Evolutionary conservation across 2,113 vertebrate genomes (phyloP), one percentile per base, ranked within the genome.

Genomic region (Calidris pugnax): DNA sequence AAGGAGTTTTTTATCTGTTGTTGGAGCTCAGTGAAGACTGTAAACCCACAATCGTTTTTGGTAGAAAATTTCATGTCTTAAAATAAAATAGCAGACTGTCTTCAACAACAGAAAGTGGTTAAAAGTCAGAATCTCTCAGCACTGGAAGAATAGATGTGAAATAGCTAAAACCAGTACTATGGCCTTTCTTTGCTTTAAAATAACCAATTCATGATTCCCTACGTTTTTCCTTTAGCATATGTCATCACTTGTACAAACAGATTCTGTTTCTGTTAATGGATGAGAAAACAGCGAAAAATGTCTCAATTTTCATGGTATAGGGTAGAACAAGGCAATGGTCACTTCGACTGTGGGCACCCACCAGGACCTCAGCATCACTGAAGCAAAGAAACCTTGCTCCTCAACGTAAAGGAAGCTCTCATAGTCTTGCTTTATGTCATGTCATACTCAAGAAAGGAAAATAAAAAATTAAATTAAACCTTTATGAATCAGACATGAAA

Each of bases 351-450:
- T 74, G 68, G 39, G 48, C 6, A 28, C n/a, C 33, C 26, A n/a
- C 11, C 0, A 0, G 30, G 30, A 11, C 51, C 33, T 85, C 2
- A 1, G 57, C 3, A 4, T 62, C n/a, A 21, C 15, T 14, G 57
- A 85, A 83, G 57, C 10, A 68, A 55, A 43, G 60, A 91, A 85
- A 62, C 10, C 6, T 79, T 63, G 13, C 30, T 67, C 41, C 48
- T 87, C 37, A 53, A 2, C 10, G 12, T 50, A 48, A 81, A 86
- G 56, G 17, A 72, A 79, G 6, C 20, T 43, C 14, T 86, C n/a
- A 2, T 11, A 28, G 32, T 76, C 27, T 39, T 1, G 0, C 30
- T 94, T 89, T 55, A 37, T 80, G 24, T 82, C 53, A 59, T 56
- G 50, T 84, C 14, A 4, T 30, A 62, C 43, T 95, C 56, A 41